A percentile compares a stretch with the other conserved stretches of the same genome.
phyloP scores from a whole-genome alignment of 2,888 invertebrate species.

The Drosophila leonis region DNA sequence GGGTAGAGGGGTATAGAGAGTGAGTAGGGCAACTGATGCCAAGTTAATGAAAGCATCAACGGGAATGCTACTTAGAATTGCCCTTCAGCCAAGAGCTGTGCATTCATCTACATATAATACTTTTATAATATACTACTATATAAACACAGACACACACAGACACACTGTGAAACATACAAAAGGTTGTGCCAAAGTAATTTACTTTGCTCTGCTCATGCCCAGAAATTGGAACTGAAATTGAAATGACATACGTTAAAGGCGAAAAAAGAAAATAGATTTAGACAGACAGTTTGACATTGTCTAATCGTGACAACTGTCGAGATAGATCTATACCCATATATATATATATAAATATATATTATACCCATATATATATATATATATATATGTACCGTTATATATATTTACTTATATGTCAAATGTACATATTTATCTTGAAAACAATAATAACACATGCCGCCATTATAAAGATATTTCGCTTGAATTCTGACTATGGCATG shows the following conservation, averaged over 20 bases:
- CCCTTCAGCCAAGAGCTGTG: conserved; percentile 34
- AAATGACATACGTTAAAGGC: conserved; percentile 49
- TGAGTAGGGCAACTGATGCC: conserved; percentile 40
- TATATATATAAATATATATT: no score
- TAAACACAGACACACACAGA: conserved; percentile 11
- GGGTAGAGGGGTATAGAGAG: conserved; percentile 12
- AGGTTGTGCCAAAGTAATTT: conserved; percentile 66
- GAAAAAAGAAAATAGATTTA: conserved; percentile 36
- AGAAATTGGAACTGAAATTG: conserved; percentile 40
- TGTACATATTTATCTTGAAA: conserved; percentile 32
- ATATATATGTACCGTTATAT: not conserved
- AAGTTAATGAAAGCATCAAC: conserved; percentile 74
- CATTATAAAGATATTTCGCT: conserved; percentile 46
- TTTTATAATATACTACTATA: conserved; percentile 46
- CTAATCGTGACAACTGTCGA: conserved; percentile 39
- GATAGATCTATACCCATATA: conserved; percentile 32
- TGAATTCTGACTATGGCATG: not conserved
- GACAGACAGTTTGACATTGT: conserved; percentile 51
- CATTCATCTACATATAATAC: conserved; percentile 46
- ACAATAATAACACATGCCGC: conserved; percentile 48
- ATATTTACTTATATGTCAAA: not conserved
- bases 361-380: not conserved
- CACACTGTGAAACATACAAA: conserved; percentile 43
- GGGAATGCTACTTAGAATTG: conserved; percentile 58
- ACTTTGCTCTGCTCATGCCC: conserved; percentile 35